These are phyloP conservation scores for Syngnathus acus DNA, from an alignment of 2,797 vertebrate species.

Conservation along the genomic window DNA sequence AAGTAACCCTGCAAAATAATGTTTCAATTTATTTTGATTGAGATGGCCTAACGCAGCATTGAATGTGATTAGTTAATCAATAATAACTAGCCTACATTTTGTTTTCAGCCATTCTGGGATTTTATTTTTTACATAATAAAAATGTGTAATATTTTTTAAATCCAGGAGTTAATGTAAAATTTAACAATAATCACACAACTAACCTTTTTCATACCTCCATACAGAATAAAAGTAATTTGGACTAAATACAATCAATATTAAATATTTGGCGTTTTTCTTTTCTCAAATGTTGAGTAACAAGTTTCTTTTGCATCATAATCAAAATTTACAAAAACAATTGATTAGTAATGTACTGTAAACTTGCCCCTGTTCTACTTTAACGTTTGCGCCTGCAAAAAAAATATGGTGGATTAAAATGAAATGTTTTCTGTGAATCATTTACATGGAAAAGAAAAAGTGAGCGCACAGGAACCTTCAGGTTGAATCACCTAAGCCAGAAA, in stretches of 20 bases:
- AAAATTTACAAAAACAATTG: background rate
- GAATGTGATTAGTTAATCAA: too few relatives aligned
- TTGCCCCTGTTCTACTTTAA: background rate
- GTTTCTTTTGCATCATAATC: background rate
- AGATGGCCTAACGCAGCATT: too few relatives aligned
- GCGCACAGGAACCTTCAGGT: slow-evolving; percentile 39
- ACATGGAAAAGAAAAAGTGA: background rate
- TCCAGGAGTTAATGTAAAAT: too few relatives aligned
- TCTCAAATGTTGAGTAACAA: background rate
- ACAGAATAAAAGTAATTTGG: background rate
- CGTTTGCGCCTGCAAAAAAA: slow-evolving; percentile 1
- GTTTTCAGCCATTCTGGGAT: too few relatives aligned
- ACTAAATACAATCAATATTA: background rate
- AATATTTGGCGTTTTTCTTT: background rate
- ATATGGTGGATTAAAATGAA: background rate
- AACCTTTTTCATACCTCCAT: background rate
- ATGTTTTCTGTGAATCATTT: background rate
- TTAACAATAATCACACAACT: too few relatives aligned
- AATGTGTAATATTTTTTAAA: too few relatives aligned
- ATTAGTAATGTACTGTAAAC: background rate
- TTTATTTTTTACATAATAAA: too few relatives aligned
- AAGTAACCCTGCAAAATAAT: too few relatives aligned
- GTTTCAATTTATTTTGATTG: too few relatives aligned
- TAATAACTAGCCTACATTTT: too few relatives aligned
- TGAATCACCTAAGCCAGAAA: slow-evolving; percentile 45